Conservation (phyloP, 2,113 vertebrate genomes). For the Indicator maculatus region DNA sequence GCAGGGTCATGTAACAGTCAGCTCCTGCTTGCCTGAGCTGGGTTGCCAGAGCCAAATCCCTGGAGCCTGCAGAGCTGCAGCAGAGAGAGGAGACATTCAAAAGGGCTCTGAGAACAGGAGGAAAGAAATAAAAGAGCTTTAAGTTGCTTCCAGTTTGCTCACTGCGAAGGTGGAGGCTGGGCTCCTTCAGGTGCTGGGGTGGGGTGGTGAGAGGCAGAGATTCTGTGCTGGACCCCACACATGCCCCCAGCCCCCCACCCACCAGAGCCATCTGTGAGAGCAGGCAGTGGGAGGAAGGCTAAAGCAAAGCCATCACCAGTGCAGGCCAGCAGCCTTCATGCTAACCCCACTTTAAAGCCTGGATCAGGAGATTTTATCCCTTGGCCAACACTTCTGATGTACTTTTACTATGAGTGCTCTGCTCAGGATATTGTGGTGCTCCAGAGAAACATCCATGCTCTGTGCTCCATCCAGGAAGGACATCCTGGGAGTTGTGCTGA, state of each 20-base stretch:
- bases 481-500: background rate
- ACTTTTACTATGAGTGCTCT: background rate
- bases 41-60: constrained; percentile 61
- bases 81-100: constrained; percentile 22
- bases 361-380: background rate
- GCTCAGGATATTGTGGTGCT: background rate
- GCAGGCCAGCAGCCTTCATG: background rate
- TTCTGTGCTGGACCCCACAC: fast-evolving
- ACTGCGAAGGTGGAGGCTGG: background rate
- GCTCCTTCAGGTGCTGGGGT: background rate
- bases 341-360: constrained; percentile 15
- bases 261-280: fast-evolving
- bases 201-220: background rate
- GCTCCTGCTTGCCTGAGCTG: constrained; percentile 53
- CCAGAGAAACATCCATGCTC: background rate
- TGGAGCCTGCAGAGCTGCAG: constrained; percentile 25
- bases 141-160: background rate
- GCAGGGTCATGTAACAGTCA: constrained; percentile 72
- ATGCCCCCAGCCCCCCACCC: too few relatives aligned
- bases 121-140: constrained; percentile 4
- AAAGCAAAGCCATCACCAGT: background rate
- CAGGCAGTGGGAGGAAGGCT: background rate
- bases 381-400: background rate
- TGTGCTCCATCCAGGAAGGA: background rate
- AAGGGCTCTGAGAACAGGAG: background rate